A percentile compares a stretch with the other conserved stretches of the same genome.
Conservation (phyloP, 30 jellyfish, hydroid and myxozoan species). For the Hydractinia echinata region DNA sequence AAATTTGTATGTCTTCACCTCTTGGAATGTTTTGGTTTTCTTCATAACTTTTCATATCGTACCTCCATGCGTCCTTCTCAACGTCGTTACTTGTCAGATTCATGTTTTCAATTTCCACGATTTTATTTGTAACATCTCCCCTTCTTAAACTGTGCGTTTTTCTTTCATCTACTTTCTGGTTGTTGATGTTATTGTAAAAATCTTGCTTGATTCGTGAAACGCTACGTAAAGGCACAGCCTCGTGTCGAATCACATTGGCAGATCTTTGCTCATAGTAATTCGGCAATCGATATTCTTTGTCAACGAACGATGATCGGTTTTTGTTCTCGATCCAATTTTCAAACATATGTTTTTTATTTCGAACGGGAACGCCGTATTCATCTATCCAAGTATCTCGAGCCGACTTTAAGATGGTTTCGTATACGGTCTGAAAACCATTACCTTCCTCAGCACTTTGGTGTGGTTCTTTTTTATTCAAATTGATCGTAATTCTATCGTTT, state of each 20-base stretch:
- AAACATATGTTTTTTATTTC: background rate
- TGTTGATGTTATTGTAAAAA: no score
- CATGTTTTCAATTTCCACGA: background rate
- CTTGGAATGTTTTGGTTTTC: no score
- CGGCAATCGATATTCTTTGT: background rate
- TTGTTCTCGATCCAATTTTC: background rate
- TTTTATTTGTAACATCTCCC: no score
- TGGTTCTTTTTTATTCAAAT: background rate
- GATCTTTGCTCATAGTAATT: background rate
- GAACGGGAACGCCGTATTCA: conserved; percentile 1
- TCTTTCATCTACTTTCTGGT: no score
- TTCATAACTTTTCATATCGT: no score
- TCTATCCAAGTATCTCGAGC: conserved; percentile 11
- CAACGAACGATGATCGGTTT: background rate
- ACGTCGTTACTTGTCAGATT: background rate
- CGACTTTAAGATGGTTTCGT: background rate
- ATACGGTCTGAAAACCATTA: background rate
- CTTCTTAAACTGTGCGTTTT: no score
- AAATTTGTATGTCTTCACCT: no score
- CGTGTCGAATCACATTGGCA: background rate
- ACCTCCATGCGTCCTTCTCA: background rate
- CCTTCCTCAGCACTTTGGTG: background rate
- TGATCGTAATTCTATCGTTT: background rate
- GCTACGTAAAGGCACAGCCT: background rate
- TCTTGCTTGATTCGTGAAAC: no score